phyloP scores from a whole-genome alignment of 2,888 invertebrate species.

The Andrena trimmerana region DNA sequence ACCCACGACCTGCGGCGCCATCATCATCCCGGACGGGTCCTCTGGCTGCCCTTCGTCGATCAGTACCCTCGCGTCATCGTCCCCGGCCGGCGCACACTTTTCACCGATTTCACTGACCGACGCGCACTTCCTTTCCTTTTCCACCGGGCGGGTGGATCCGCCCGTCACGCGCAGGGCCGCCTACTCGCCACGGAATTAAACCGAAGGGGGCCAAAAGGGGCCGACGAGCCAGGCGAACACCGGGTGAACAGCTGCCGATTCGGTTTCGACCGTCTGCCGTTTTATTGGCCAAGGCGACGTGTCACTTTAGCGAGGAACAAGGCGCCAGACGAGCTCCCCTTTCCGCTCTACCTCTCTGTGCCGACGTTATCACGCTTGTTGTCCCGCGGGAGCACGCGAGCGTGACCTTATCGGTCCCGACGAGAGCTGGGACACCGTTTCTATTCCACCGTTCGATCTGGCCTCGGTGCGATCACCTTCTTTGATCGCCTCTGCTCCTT shows the following conservation, averaged over 20 bases:
- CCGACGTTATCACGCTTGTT: constrained; percentile 25
- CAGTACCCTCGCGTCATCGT: constrained; percentile 40
- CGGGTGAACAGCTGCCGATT: constrained; percentile 63
- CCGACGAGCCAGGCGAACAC: constrained; percentile 24
- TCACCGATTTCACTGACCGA: neutral
- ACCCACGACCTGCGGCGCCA: constrained; percentile 83
- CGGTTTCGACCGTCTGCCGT: constrained; percentile 47
- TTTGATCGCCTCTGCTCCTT: neutral
- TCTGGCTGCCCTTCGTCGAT: constrained; percentile 12
- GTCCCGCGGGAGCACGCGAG: constrained; percentile 34
- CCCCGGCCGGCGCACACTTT: neutral
- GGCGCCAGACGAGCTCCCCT: constrained; percentile 59
- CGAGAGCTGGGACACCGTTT: neutral
- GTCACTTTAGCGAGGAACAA: constrained; percentile 54
- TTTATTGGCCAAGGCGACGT: constrained; percentile 64
- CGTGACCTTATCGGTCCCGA: constrained; percentile 33
- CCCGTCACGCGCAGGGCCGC: neutral
- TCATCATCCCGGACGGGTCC: constrained; percentile 77
- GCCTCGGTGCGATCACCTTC: neutral
- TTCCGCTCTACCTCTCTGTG: constrained; percentile 36
- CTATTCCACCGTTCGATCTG: neutral
- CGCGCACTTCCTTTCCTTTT: neutral
- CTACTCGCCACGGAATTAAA: constrained; percentile 30
- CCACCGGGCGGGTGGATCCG: neutral
- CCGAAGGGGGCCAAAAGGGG: constrained; percentile 36